Base-by-base conservation (phyloP, 2,113 vertebrate genomes). In the Cololabis saira region DNA sequence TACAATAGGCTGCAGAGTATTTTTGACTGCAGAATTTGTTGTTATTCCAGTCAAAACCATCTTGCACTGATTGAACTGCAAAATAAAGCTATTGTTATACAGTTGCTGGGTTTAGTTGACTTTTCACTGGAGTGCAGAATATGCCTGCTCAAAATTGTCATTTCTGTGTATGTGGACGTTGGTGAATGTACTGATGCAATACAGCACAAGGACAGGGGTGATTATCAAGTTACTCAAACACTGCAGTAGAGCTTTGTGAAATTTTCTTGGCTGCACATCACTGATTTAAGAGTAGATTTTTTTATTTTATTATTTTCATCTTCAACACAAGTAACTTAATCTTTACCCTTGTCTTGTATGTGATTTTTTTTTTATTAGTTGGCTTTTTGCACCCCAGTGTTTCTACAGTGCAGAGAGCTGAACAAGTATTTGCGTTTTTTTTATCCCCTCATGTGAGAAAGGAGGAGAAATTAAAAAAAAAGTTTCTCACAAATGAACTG, bases 141-240 rank as follows among this genome's bases (percentile, higher is more conserved):
- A 81, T 56, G 21, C 47, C 70, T 68, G 76, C 52, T 83, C 42
- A 40, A 71, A 82, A 66, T 45, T 43, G 68, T 76, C 1, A 56
- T 76, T 43, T 83, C 13, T 56, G 67, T 82, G 77, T 81, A 37
- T 63, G 71, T 83, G 82, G 83, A 88, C 76, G 43, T 78, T 82
- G 78, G 83, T 86, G 87, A 91, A 89, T 87, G 88, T 90, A 87
- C 33, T 76, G 61, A 86, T 83, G 80, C 85, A 74, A 82, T 70
- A 80, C 76, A 82, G 87, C 85, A 89, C 88, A 83, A 86, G 54
- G 61, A 81, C 69, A 57, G 80, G 63, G 79, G 53, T 75, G 77
- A 73, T 56, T 61, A 60, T 69, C 4, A 80, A 84, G 70, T 80
- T 58, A 71, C 60, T 65, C 43, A n/a, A 48, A 27, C 4, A 55